Percentiles rank a stretch among this genome's conserved stretches.
phyloP scores from a whole-genome alignment of 2,888 invertebrate species.

The Bedellia somnulentella region DNA sequence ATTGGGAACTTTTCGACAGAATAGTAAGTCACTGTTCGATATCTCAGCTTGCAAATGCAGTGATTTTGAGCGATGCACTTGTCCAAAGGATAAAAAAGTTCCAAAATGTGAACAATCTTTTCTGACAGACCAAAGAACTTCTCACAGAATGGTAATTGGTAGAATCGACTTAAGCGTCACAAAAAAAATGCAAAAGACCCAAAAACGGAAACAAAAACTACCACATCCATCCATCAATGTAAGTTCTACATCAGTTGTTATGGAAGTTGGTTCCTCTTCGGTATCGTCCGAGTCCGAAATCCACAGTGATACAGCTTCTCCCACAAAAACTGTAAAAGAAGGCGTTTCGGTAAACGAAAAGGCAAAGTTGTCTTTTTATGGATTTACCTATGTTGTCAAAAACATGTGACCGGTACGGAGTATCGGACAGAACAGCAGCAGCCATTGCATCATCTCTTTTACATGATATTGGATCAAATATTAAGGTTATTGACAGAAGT shows the following conservation, averaged over 20 bases:
- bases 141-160: conserved; percentile 8
- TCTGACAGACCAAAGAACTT: conserved; percentile 9
- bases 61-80: conserved; percentile 7
- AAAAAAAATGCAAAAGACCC: conserved; percentile 4
- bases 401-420: conserved; percentile 11
- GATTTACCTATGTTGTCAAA: conserved; percentile 7
- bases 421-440: conserved; percentile 11
- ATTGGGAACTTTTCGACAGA: conserved; percentile 6
- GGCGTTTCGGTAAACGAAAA: not conserved
- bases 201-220: conserved; percentile 7
- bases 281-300: not conserved
- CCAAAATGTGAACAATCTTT: conserved; percentile 8
- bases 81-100: conserved; percentile 8
- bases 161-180: conserved; percentile 6
- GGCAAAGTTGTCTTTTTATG: not conserved
- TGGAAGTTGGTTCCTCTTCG: not conserved
- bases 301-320: not conserved
- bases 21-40: conserved; percentile 8
- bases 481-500: conserved; percentile 7
- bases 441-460: conserved; percentile 10
- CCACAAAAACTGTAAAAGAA: not conserved
- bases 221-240: conserved; percentile 1
- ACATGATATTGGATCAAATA: conserved; percentile 5
- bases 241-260: not conserved
- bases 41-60: conserved; percentile 11